Percentiles rank a stretch among this genome's conserved stretches.
These are phyloP conservation scores for Allophyes oxyacanthae DNA, from an alignment of 2,888 invertebrate species.

Conservation along the genomic window DNA sequence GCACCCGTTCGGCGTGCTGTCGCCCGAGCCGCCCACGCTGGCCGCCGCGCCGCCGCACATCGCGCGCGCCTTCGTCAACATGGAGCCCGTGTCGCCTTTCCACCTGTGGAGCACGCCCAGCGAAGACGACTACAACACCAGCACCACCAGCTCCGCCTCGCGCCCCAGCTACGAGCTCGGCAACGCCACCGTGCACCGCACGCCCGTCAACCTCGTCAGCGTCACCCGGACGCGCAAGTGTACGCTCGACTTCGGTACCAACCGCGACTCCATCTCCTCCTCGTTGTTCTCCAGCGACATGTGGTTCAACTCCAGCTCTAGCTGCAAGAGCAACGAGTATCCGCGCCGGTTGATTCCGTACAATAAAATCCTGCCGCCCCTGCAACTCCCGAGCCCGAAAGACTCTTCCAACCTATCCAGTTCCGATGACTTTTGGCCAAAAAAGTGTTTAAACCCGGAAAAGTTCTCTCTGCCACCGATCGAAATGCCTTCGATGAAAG, in stretches of 20 bases:
- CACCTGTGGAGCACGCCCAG: constrained; percentile 62
- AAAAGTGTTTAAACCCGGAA: constrained; percentile 64
- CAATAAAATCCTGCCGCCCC: constrained; percentile 75
- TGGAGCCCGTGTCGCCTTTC: constrained; percentile 71
- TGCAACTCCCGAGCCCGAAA: constrained; percentile 70
- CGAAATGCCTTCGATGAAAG: constrained; percentile 57
- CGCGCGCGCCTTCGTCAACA: constrained; percentile 72
- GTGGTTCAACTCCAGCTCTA: constrained; percentile 71
- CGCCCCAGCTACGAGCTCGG: constrained; percentile 63
- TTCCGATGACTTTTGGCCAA: constrained; percentile 73
- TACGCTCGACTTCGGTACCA: constrained; percentile 56
- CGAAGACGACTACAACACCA: constrained; percentile 61
- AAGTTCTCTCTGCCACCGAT: constrained; percentile 71
- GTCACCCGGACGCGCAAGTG: constrained; percentile 55
- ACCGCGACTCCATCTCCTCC: constrained; percentile 69
- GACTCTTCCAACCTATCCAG: constrained; percentile 58
- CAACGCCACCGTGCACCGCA: constrained; percentile 63
- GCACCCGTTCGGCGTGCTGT: constrained; percentile 88
- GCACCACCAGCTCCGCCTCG: constrained; percentile 37
- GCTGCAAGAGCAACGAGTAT: constrained; percentile 59
- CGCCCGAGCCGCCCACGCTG: constrained; percentile 80
- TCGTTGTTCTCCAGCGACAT: constrained; percentile 73
- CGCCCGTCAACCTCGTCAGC: constrained; percentile 62
- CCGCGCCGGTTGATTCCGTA: constrained; percentile 68
- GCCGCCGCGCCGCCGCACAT: constrained; percentile 66